These are phyloP conservation scores for Orthosia cruda DNA, from an alignment of 2,888 invertebrate genomes.

Conservation along the genomic window DNA sequence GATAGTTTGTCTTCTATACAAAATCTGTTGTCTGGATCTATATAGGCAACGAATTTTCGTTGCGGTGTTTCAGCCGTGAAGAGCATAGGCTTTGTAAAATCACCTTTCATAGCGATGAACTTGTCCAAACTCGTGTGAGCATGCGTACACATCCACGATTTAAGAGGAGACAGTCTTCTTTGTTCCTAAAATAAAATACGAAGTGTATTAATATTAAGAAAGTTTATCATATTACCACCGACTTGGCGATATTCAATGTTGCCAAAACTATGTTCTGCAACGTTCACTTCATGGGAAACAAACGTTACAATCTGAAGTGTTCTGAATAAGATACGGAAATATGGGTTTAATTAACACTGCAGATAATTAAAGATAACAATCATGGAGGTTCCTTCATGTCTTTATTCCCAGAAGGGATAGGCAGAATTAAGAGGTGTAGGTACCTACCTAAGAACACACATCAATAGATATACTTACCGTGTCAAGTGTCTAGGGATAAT, in stretches of 20 bases:
- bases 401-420: no score
- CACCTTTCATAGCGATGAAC: conserved; percentile 94
- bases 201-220: neutral
- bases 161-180: conserved; percentile 96
- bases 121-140: conserved; percentile 96
- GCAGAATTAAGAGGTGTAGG: no score
- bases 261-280: neutral
- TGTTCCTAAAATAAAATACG: conserved; percentile 91
- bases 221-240: neutral
- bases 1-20: conserved; percentile 98
- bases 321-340: no score
- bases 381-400: no score
- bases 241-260: neutral
- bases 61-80: conserved; percentile 97
- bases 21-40: conserved; percentile 98
- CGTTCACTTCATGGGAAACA: no score
- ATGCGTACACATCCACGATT: conserved; percentile 98
- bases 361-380: neutral
- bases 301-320: no score
- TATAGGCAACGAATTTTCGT: conserved; percentile 97
- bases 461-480: no score
- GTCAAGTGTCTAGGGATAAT: no score
- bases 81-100: conserved; percentile 94
- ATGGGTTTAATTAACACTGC: neutral
- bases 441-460: no score